Conservation (phyloP, 2,113 vertebrate genomes). For the Myodes glareolus region DNA sequence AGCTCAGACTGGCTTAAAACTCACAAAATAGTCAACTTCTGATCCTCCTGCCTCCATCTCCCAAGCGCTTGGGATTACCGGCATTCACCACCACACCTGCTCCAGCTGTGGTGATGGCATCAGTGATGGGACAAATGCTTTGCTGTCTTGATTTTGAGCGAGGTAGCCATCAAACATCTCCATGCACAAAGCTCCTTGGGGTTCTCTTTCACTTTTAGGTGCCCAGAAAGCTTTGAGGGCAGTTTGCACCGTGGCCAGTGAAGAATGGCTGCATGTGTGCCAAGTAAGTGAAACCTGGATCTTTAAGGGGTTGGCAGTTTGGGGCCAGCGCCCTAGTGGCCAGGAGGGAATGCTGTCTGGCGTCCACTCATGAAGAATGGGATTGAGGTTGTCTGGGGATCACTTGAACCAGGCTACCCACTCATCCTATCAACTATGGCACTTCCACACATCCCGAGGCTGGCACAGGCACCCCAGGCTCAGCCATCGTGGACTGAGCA, state of each 20-base stretch:
- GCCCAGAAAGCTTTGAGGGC: not conserved
- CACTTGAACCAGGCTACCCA: no score
- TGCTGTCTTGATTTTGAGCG: not conserved
- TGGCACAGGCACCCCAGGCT: not conserved
- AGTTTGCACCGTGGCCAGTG: not conserved
- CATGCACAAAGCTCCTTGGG: not conserved
- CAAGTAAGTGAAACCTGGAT: not conserved
- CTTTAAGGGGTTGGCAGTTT: not conserved
- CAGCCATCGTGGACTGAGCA: constrained; percentile 63
- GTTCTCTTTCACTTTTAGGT: not conserved
- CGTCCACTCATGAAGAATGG: not conserved
- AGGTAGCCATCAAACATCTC: not conserved
- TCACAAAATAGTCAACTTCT: not conserved
- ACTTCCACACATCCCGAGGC: not conserved
- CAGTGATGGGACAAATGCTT: not conserved
- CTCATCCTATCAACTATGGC: no score
- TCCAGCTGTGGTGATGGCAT: not conserved
- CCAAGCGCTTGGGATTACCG: fast-evolving
- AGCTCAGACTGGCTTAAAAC: not conserved
- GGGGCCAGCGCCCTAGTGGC: not conserved
- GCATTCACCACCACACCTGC: not conserved
- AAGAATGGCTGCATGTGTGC: not conserved
- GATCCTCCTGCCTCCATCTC: not conserved
- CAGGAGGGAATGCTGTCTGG: not conserved
- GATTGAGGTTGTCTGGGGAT: not conserved